These are phyloP conservation scores for Caenorhabditis drosophilae DNA, from an alignment of 2,888 invertebrate species.

Conservation along the genomic window DNA sequence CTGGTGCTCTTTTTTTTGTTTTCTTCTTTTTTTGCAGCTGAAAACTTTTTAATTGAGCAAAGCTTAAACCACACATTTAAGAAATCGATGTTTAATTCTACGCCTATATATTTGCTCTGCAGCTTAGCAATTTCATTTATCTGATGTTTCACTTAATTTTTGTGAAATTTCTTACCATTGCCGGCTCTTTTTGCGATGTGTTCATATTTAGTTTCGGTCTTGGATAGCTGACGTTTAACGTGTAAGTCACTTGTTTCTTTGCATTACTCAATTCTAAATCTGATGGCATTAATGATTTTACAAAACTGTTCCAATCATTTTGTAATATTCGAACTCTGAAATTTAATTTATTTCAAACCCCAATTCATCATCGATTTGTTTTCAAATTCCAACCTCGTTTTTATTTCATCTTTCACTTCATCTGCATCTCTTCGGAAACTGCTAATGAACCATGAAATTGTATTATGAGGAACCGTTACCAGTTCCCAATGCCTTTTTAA, in stretches of 20 bases:
- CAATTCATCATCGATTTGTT: not conserved
- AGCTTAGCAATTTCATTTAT: too few relatives aligned
- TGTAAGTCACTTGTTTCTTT: constrained; percentile 11
- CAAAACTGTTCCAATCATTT: constrained; percentile 56
- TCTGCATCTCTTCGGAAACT: constrained; percentile 32
- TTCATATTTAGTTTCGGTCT: not conserved
- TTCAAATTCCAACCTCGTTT: constrained; percentile 13
- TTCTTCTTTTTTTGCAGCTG: not conserved
- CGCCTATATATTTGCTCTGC: too few relatives aligned
- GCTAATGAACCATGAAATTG: constrained; percentile 53
- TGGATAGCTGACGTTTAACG: too few relatives aligned
- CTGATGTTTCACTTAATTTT: too few relatives aligned
- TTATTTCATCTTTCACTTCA: constrained; percentile 10
- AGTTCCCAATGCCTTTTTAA: constrained; percentile 65
- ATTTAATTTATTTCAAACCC: not conserved
- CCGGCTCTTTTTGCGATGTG: not conserved
- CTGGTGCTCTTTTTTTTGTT: constrained; percentile 50
- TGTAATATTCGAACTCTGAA: constrained; percentile 44
- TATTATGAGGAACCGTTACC: constrained; percentile 29
- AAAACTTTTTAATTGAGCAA: not conserved
- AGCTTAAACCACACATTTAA: too few relatives aligned
- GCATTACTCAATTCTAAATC: constrained; percentile 46
- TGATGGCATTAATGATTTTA: constrained; percentile 46
- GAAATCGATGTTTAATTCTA: too few relatives aligned
- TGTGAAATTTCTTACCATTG: too few relatives aligned